phyloP scores from a whole-genome alignment of 30 jellyfish, hydroid and myxozoan species.

The Hydractinia echinata region DNA sequence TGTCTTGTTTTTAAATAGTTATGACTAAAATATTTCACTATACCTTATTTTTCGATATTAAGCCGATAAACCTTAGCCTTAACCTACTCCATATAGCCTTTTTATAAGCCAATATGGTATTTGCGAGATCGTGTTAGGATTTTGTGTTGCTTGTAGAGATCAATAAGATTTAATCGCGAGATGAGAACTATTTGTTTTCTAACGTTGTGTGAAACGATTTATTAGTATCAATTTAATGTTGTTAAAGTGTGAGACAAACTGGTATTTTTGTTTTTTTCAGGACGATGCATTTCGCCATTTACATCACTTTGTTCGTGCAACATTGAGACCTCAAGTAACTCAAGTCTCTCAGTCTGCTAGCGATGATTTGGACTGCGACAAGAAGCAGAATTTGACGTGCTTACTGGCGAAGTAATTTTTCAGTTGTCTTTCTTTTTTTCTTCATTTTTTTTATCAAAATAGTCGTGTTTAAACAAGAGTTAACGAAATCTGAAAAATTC shows the following conservation, averaged over 20 bases:
- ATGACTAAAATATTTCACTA: too few relatives aligned
- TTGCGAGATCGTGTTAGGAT: too few relatives aligned
- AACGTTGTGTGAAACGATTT: neutral
- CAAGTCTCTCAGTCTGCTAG: conserved; percentile 17
- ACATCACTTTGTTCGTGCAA: conserved; percentile 76
- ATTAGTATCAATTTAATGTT: neutral
- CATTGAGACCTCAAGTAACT: conserved; percentile 67
- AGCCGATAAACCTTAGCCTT: too few relatives aligned
- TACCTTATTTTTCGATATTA: too few relatives aligned
- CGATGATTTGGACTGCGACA: conserved; percentile 63
- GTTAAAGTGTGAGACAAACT: neutral
- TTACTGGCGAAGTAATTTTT: conserved; percentile 69
- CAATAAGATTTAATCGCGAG: neutral
- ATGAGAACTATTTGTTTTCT: neutral
- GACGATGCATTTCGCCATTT: conserved; percentile 78
- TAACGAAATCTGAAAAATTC: too few relatives aligned
- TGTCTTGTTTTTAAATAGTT: too few relatives aligned
- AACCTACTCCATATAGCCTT: too few relatives aligned
- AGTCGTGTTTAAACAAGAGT: too few relatives aligned
- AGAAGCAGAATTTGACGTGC: conserved; percentile 50
- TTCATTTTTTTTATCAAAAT: too few relatives aligned
- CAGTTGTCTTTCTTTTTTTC: neutral
- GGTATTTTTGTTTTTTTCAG: conserved; percentile 31
- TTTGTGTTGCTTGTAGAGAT: neutral
- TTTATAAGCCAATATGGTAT: too few relatives aligned